Base-by-base conservation (phyloP, 2,888 invertebrate species). In the Malacosoma neustria region DNA sequence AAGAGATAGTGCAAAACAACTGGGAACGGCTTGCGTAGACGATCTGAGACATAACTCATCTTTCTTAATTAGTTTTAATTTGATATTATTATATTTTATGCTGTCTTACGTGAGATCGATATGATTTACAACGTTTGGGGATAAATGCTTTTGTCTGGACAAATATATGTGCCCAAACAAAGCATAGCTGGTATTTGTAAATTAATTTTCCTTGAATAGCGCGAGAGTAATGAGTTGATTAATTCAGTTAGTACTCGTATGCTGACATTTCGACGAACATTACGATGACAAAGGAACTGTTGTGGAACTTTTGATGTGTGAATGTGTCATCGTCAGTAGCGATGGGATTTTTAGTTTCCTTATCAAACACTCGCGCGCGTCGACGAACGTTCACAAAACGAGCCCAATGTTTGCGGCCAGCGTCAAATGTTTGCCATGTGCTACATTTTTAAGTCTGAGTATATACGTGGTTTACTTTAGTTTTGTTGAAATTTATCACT, bases 1-100 rank as follows among this genome's bases (percentile, higher is more conserved):
- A 84, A 79, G 75, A 63, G 62, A 77, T 82, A 84, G 84, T 84
- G 81, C 82, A 84, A 84, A 80, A 72, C 65, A 69, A 74, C 77
- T 84, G 84, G 84, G 84, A 81, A 82, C 84, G 84, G 81, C n/a
- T 69, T 61, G 79, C 77, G 67, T 57, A 56, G 58, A 63, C 46
- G 49, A 56, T 48, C 14, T 14, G 30, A 30, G 22, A 30, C 30
- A 14, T 33, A 11, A 33, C 11, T 22, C 48, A 43, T 45, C 52
- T 56, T 48, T 53, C 51, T 57, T 57, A 50, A 48, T 52, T 61
- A 58, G 49, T 59, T 56, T 43, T 45, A 54, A 56, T 52, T 46
- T 43, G 46, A 40, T 50, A 51, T 48, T 54, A 54, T 60, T 56
- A 50, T 22, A n/a, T 49, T 53, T 56, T 49, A 41, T 50, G 51